Conservation (phyloP, 2,113 vertebrate genomes). For the Oceanites oceanicus region DNA sequence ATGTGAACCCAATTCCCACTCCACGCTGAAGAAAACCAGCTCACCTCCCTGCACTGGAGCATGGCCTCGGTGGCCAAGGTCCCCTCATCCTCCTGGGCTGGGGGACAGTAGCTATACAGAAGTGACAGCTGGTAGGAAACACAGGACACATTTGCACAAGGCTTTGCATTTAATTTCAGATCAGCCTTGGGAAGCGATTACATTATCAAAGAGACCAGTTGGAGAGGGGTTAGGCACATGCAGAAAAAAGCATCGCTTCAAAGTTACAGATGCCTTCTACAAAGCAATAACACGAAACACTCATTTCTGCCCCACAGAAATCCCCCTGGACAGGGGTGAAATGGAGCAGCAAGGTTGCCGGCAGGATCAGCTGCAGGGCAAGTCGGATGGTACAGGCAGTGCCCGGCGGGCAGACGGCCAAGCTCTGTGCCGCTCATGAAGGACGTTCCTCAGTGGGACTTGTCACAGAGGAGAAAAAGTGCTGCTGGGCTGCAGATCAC, state of each 20-base stretch:
- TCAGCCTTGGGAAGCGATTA: not conserved
- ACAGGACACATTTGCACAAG: not conserved
- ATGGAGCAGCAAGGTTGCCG: rapidly evolving
- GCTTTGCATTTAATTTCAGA: not conserved
- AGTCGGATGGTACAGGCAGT: rapidly evolving
- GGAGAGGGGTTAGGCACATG: not conserved
- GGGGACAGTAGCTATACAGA: not conserved
- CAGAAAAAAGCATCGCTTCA: not conserved
- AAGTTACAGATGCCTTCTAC: not conserved
- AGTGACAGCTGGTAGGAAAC: not conserved
- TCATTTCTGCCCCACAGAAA: not conserved
- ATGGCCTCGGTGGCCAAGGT: not conserved
- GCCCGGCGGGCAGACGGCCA: rapidly evolving
- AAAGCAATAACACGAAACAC: not conserved
- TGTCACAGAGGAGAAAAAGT: not conserved
- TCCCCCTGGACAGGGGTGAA: not conserved
- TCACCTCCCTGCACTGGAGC: not conserved
- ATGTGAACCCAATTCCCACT: not conserved
- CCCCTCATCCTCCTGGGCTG: not conserved
- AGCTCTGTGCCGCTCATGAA: not conserved
- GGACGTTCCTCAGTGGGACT: rapidly evolving
- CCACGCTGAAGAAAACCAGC: not conserved
- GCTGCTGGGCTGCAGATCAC: rapidly evolving
- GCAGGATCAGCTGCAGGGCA: rapidly evolving
- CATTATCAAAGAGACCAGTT: not conserved